Conservation (phyloP, 2,113 vertebrate genomes). For the Marmota flaviventris region DNA sequence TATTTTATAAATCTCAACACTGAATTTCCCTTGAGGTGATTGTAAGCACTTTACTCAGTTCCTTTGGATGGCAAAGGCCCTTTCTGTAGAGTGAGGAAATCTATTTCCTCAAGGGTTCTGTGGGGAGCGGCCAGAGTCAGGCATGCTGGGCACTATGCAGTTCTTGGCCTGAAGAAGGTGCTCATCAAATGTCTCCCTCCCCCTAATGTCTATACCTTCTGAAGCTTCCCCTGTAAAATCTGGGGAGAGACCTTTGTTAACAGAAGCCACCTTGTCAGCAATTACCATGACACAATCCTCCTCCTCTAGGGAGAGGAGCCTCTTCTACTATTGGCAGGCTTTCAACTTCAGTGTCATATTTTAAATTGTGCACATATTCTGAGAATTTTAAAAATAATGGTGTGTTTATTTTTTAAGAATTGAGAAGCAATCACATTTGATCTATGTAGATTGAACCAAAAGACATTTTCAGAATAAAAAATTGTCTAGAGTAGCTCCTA, state of each 20-base stretch:
- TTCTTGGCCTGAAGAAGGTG: not conserved
- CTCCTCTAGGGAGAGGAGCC: not conserved
- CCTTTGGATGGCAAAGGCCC: no score
- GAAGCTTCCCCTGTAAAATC: not conserved
- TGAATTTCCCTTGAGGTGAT: not conserved
- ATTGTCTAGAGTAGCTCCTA: not conserved
- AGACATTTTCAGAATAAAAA: not conserved
- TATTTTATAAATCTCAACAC: not conserved
- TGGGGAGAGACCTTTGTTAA: not conserved
- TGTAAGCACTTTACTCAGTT: not conserved
- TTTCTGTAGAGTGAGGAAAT: not conserved
- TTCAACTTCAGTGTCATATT: not conserved
- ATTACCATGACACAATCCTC: not conserved
- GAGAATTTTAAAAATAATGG: not conserved
- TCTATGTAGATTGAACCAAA: conserved; percentile 6
- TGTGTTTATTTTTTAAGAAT: not conserved
- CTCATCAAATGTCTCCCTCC: not conserved
- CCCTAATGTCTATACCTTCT: not conserved
- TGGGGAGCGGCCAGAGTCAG: not conserved
- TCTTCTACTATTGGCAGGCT: not conserved
- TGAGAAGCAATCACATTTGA: not conserved
- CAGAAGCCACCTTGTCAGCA: not conserved
- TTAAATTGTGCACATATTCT: not conserved
- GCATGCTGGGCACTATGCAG: not conserved
- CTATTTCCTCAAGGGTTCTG: not conserved